Conservation (phyloP, 2,888 invertebrate genomes). For the Lysandra bellargus region DNA sequence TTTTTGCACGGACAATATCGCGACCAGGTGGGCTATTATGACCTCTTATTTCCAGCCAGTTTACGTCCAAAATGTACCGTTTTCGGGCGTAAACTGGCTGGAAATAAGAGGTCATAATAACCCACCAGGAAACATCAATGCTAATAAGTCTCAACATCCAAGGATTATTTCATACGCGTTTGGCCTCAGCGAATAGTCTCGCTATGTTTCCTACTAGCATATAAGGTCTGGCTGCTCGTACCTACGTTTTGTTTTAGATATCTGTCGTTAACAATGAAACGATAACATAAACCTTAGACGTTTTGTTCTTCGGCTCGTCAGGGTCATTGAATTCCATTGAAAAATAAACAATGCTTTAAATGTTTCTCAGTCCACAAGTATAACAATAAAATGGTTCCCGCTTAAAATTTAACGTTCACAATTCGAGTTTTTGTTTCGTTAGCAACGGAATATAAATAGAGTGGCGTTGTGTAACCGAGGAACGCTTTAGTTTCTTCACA, state of each 20-base stretch:
- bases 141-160: slow-evolving; percentile 76
- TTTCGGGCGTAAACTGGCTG: too few relatives aligned
- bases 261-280: neutral
- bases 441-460: slow-evolving; percentile 60
- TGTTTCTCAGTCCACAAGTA: slow-evolving; percentile 30
- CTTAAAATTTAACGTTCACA: slow-evolving; percentile 45
- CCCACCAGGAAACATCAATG: slow-evolving; percentile 68
- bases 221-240: slow-evolving; percentile 14
- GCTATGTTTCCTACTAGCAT: slow-evolving; percentile 59
- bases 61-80: too few relatives aligned
- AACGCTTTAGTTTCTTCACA: slow-evolving; percentile 51
- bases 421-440: slow-evolving; percentile 50
- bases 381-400: slow-evolving; percentile 45
- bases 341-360: slow-evolving; percentile 27
- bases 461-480: slow-evolving; percentile 62
- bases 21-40: slow-evolving; percentile 44
- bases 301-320: neutral
- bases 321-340: slow-evolving; percentile 31
- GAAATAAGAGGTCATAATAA: too few relatives aligned
- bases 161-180: slow-evolving; percentile 70
- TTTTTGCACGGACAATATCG: slow-evolving; percentile 55
- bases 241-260: neutral
- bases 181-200: slow-evolving; percentile 62
- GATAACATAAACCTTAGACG: slow-evolving; percentile 19
- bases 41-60: too few relatives aligned